These are phyloP conservation scores for Callitettix versicolor DNA, from an alignment of 1,140 invertebrate genomes.

Conservation along the genomic window DNA sequence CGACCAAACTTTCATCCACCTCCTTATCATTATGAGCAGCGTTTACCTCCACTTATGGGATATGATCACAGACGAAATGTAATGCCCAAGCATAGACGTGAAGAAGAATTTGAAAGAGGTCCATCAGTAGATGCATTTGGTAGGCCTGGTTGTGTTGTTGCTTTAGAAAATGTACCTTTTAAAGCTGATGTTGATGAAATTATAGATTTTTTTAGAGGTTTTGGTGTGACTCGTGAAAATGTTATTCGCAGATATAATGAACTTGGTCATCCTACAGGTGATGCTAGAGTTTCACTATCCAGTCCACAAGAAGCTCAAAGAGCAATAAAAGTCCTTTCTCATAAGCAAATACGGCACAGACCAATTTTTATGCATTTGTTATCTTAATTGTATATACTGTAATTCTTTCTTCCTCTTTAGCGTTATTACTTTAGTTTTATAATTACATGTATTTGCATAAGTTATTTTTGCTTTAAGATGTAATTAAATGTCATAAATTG, in stretches of 20 bases:
- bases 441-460: too few species aligned
- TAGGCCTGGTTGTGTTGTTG: conserved; percentile 69
- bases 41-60: too few species aligned
- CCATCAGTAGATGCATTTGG: conserved; percentile 42
- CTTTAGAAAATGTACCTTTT: conserved; percentile 76
- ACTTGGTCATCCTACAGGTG: conserved; percentile 73
- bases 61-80: too few species aligned
- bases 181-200: conserved; percentile 78
- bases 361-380: background rate
- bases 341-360: background rate
- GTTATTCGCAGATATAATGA: conserved; percentile 76
- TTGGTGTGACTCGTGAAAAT: conserved; percentile 58
- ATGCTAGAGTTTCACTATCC: conserved; percentile 42
- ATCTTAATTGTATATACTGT: too few species aligned
- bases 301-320: background rate
- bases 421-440: too few species aligned
- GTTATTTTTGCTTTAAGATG: too few species aligned
- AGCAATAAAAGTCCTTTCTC: background rate
- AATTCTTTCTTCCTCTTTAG: too few species aligned
- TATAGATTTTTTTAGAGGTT: conserved; percentile 71
- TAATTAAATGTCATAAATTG: too few species aligned
- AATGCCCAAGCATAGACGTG: too few species aligned
- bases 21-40: too few species aligned
- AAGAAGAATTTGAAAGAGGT: too few species aligned
- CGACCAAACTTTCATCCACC: too few species aligned